phyloP scores from a whole-genome alignment of 92 coral and sea anemone genomes.

The Nematostella vectensis region DNA sequence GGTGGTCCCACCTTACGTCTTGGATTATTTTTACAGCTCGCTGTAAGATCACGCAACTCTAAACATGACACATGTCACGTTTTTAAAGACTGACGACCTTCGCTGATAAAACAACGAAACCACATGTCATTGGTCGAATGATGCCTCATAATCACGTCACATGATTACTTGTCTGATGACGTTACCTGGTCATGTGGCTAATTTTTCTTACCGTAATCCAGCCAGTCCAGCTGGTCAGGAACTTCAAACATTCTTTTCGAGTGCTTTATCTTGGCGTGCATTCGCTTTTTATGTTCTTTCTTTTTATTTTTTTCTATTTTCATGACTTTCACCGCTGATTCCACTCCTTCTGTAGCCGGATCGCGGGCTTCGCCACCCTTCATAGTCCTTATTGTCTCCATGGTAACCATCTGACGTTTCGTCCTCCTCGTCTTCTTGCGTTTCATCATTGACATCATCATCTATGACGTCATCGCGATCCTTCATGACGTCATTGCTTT shows the following conservation, averaged over 20 bases:
- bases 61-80: no score
- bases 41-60: no score
- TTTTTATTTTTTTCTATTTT: constrained; percentile 2
- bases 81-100: no score
- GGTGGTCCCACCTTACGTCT: no score
- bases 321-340: neutral
- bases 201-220: constrained; percentile 79
- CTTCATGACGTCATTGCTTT: constrained; percentile 29
- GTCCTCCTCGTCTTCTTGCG: constrained; percentile 1
- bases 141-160: no score
- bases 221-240: constrained; percentile 83
- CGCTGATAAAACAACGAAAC: no score
- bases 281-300: neutral
- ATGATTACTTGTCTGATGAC: no score
- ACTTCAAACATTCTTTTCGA: constrained; percentile 26
- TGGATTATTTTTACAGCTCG: no score
- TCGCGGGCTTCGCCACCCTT: neutral
- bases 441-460: constrained; percentile 2
- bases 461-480: constrained; percentile 8
- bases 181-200: no score
- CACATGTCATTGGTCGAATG: no score
- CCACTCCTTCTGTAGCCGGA: neutral
- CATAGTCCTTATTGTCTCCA: constrained; percentile 1
- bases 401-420: neutral
- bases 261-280: constrained; percentile 12